Conservation (phyloP, 1,140 invertebrate genomes). For the Drosophila persimilis region DNA sequence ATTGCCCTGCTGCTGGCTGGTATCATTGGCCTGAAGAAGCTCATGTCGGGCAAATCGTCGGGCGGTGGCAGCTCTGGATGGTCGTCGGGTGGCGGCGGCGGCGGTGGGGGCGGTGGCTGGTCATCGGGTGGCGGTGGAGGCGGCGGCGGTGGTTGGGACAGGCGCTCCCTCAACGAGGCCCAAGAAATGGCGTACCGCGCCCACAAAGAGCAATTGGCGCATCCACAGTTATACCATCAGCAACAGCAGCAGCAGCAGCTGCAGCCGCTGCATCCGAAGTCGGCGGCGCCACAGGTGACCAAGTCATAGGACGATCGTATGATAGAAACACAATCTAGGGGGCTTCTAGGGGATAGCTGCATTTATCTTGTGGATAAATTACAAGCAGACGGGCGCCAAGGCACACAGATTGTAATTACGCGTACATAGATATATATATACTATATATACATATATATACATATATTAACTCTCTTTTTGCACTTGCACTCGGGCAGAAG, state of each 20-base stretch:
- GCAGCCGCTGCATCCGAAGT: constrained; percentile 48
- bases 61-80: constrained; percentile 84
- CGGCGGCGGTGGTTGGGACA: constrained; percentile 83
- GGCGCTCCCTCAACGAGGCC: constrained; percentile 84
- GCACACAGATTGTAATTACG: constrained; percentile 71
- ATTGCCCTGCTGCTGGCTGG: constrained; percentile 90
- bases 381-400: constrained; percentile 30
- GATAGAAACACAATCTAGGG: constrained; percentile 14
- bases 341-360: constrained; percentile 51
- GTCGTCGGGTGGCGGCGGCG: constrained; percentile 84
- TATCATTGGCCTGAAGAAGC: constrained; percentile 91
- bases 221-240: constrained; percentile 9
- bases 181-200: constrained; percentile 88
- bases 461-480: constrained; percentile 30
- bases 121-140: constrained; percentile 84
- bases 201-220: constrained; percentile 76
- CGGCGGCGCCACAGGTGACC: constrained; percentile 38
- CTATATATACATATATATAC: constrained; percentile 2
- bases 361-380: constrained; percentile 79
- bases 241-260: constrained; percentile 40
- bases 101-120: constrained; percentile 86
- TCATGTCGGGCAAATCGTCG: constrained; percentile 87
- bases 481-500: constrained; percentile 48
- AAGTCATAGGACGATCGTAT: constrained; percentile 50
- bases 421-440: constrained; percentile 32